These are phyloP conservation scores for Bufo bufo DNA, from an alignment of 2,113 vertebrate species.

Conservation along the genomic window DNA sequence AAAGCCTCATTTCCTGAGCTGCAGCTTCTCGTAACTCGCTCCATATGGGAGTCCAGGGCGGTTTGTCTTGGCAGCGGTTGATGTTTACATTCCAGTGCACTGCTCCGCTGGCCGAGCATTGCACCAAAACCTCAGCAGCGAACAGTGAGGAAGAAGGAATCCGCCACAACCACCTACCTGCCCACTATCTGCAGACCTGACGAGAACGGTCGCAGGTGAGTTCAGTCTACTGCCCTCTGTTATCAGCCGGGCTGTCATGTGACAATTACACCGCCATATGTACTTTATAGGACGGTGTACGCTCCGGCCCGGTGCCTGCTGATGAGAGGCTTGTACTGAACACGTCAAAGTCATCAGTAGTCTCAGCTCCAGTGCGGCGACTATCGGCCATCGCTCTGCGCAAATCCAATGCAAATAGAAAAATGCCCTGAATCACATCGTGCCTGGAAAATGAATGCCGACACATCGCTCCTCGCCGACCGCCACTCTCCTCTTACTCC, in stretches of 20 bases:
- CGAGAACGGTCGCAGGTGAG: no score
- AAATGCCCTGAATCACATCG: neutral
- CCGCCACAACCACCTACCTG: neutral
- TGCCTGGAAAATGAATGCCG: neutral
- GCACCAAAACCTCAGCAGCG: neutral
- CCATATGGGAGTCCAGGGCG: neutral
- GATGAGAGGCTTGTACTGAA: neutral
- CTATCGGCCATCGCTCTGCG: neutral
- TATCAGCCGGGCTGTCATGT: no score
- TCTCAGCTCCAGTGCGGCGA: neutral
- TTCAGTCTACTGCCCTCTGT: no score
- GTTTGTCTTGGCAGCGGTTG: neutral
- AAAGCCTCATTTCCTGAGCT: conserved; percentile 24
- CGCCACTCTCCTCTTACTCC: neutral
- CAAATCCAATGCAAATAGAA: neutral
- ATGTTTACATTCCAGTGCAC: conserved; percentile 9
- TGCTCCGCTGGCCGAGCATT: no score
- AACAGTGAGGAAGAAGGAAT: neutral
- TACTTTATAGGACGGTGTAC: no score
- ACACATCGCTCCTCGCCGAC: neutral
- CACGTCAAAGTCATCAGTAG: neutral
- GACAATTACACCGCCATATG: no score
- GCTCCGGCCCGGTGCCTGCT: neutral
- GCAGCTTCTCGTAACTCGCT: neutral
- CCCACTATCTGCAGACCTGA: neutral